Percentiles rank a stretch among this genome's conserved stretches.
Evolutionary conservation across 2,797 vertebrate species (phyloP).

Genomic region (Halcyon smyrnensis): DNA sequence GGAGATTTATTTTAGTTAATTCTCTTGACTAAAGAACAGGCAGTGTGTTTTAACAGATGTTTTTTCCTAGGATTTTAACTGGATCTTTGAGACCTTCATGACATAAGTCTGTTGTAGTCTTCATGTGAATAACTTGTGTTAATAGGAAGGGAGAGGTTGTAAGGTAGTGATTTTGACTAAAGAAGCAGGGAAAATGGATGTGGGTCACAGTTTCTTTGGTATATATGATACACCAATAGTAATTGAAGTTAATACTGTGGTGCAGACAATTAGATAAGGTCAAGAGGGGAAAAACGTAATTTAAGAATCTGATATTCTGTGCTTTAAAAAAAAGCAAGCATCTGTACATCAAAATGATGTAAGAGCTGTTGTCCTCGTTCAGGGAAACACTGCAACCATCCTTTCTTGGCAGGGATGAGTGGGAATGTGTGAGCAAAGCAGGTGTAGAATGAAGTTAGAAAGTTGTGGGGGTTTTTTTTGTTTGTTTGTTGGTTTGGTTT

Average conservation of each 20-base stretch:
- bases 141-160: background rate
- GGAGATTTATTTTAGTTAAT: background rate
- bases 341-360: accelerated
- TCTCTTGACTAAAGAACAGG: background rate
- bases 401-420: background rate
- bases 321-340: background rate
- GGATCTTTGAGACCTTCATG: background rate
- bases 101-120: background rate
- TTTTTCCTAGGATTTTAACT: background rate
- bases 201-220: background rate
- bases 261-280: background rate
- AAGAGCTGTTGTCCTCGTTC: background rate
- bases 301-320: background rate
- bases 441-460: background rate
- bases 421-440: background rate
- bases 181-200: background rate
- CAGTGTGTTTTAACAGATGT: background rate
- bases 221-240: background rate
- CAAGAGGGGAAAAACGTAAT: background rate
- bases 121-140: background rate
- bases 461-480: background rate
- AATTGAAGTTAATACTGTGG: background rate
- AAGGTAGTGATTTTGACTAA: background rate
- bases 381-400: background rate
- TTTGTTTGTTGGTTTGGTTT: background rate